phyloP scores from a whole-genome alignment of 2,797 vertebrate species.

The Sylvilagus floridanus region DNA sequence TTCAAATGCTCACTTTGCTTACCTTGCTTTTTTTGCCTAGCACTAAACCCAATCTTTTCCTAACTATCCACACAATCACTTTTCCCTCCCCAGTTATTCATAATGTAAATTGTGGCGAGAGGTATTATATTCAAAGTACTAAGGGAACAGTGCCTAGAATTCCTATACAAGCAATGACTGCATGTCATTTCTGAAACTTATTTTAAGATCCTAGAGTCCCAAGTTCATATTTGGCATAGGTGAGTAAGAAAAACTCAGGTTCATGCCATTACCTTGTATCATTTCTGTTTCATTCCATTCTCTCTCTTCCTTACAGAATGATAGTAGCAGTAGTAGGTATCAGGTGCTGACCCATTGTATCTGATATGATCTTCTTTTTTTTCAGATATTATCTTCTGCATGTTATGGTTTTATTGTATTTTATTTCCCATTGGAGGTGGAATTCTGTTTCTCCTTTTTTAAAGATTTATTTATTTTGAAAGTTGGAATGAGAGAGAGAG shows the following conservation, averaged over 20 bases:
- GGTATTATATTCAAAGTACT: not conserved
- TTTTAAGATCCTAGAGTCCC: not conserved
- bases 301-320: not conserved
- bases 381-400: not conserved
- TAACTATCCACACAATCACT: not conserved
- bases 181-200: not conserved
- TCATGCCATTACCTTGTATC: accelerated
- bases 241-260: not conserved
- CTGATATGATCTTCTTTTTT: not conserved
- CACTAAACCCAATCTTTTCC: accelerated
- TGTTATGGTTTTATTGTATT: not conserved
- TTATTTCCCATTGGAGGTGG: not conserved
- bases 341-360: not conserved
- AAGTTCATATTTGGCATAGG: not conserved
- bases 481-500: no score
- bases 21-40: not conserved
- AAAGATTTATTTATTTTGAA: no score
- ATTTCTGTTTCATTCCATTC: not conserved
- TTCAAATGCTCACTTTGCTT: not conserved
- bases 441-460: not conserved
- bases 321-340: not conserved
- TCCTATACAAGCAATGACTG: not conserved
- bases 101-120: not conserved
- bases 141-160: not conserved
- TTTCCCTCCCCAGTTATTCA: not conserved